Base-by-base conservation (phyloP, 2,797 vertebrate species). In the Oryzias sinensis region DNA sequence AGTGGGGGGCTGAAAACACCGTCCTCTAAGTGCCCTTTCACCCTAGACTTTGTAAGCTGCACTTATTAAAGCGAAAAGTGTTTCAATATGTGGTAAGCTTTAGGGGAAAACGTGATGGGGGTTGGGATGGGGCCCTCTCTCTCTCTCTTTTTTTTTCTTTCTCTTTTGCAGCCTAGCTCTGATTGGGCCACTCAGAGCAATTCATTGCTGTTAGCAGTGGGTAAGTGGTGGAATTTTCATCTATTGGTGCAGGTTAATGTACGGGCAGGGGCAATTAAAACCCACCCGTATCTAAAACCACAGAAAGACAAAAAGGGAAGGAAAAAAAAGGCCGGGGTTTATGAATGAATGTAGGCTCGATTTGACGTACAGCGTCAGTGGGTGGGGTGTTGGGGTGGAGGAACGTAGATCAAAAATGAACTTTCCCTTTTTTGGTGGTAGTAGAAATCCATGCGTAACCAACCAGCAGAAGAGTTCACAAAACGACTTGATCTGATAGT, bases 21-120 rank as follows among this genome's bases (percentile, higher is more conserved):
- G 91, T 94, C 95, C 94, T 91, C 92, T 70, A 79, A 85, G 82
- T 97, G 96, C 94, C 95, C 97, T 97, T 97, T 98, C 97, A 97
- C 97, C 97, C 92, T 65, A 87, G 90, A 92, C 93, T 94, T 93
- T 95, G 94, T 93, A 89, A 93, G 93, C 91, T 93, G 92, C 94
- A 95, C 94, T 97, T 98, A 98, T 96, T 98, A 97, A 95, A 95
- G 91, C 91, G 93, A 93, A 98, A 99, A 99, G 95, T 96, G 96
- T 92, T 99, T 98, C 97, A 98, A 95, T 96, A 96, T 99, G 97
- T 97, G 90, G 69, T 80, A 62, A 80, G 86, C 83, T 88, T 88
- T 68, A 82, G 82, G 86, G 81, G 65, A 72, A 78, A 83, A 83
- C 76, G 76, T 66, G 83, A 79, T 81, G 87, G 90, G 88, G 87